phyloP scores from a whole-genome alignment of 2,888 invertebrate species.

The Eupithecia dodoneata region DNA sequence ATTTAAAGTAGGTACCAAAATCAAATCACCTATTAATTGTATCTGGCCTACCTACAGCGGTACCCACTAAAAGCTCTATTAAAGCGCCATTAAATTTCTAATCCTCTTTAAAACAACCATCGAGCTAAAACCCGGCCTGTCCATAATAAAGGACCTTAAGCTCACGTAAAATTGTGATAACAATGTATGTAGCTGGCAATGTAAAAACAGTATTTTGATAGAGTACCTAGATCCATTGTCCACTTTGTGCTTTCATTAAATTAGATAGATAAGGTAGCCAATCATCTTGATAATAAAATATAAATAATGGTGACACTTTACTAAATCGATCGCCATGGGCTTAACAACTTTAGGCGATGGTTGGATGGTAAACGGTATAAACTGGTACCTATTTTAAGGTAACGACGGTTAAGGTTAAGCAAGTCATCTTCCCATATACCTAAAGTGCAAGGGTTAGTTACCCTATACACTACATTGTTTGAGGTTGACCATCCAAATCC shows the following conservation, averaged over 20 bases:
- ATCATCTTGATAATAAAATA: background rate
- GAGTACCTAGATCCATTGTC: background rate
- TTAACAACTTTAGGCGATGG: background rate
- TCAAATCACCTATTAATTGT: background rate
- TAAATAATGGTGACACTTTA: background rate
- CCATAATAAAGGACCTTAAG: slow-evolving; percentile 32
- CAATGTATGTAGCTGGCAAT: background rate
- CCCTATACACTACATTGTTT: too few species aligned
- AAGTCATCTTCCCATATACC: too few species aligned
- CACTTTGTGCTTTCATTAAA: background rate
- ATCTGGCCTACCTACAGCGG: background rate
- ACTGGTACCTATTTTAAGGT: too few species aligned
- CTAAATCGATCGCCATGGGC: background rate
- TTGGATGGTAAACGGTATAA: too few species aligned
- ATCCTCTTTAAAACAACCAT: slow-evolving; percentile 20
- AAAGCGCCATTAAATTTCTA: slow-evolving; percentile 31
- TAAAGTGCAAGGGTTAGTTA: too few species aligned
- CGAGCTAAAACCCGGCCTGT: slow-evolving; percentile 21
- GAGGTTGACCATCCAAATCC: too few species aligned
- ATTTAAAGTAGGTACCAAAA: background rate
- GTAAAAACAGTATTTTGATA: background rate
- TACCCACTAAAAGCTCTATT: background rate
- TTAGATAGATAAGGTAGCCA: background rate
- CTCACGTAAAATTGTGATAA: slow-evolving; percentile 29
- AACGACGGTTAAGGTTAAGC: too few species aligned